A percentile compares a stretch with the other conserved stretches of the same genome.
Conservation (phyloP, 2,888 invertebrate species). For the Perdita meconis region DNA sequence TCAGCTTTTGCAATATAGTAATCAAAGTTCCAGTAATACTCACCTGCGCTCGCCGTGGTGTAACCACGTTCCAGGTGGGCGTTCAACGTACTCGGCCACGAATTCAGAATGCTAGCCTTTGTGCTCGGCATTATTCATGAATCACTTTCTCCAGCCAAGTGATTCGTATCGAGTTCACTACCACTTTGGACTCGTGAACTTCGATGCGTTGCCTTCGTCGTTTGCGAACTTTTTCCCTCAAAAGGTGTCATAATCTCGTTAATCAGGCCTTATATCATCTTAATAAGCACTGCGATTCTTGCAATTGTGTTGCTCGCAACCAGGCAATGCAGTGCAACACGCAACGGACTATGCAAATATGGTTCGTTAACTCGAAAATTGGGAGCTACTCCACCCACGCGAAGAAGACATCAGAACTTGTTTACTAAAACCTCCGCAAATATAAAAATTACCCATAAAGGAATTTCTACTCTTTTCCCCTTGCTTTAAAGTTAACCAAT, state of each 20-base stretch:
- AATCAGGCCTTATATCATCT: not conserved
- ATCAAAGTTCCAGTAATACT: no score
- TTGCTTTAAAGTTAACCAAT: no score
- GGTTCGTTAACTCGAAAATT: no score
- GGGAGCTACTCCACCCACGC: no score
- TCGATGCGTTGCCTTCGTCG: not conserved
- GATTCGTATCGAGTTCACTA: constrained; percentile 17
- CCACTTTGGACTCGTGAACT: constrained; percentile 2
- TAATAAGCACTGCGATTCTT: not conserved
- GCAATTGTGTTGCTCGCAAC: not conserved
- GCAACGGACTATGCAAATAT: no score
- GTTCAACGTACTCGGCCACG: constrained; percentile 1
- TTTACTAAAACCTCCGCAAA: no score
- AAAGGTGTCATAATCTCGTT: not conserved
- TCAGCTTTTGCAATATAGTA: no score
- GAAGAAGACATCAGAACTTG: no score
- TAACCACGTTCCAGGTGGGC: constrained; percentile 9
- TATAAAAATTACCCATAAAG: no score
- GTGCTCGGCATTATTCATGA: not conserved
- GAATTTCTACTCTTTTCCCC: no score
- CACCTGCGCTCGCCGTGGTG: no score
- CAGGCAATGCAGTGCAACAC: no score
- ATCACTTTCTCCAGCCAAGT: constrained; percentile 43
- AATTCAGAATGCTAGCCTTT: constrained; percentile 19
- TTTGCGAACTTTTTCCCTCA: not conserved